Percentiles rank a stretch among this genome's conserved stretches.
phyloP scores from a whole-genome alignment of 2,797 vertebrate species.

The Premnoplex brunnescens region DNA sequence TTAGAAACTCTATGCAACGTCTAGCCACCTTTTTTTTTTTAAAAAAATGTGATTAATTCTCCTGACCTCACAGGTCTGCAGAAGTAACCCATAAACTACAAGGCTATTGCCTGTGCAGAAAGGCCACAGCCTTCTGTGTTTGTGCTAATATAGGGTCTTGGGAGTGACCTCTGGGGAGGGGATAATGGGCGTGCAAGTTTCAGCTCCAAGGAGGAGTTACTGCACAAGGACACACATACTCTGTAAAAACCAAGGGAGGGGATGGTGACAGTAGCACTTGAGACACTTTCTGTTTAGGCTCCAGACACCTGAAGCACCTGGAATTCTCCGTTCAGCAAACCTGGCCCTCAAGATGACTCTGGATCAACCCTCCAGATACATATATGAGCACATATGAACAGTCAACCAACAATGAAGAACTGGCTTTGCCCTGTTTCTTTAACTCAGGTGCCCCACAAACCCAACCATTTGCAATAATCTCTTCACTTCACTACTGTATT shows the following conservation, averaged over 20 bases:
- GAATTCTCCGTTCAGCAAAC: not conserved
- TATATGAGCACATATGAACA: not conserved
- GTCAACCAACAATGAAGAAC: not conserved
- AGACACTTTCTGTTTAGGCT: not conserved
- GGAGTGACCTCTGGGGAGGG: not conserved
- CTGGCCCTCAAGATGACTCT: not conserved
- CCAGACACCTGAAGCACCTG: not conserved
- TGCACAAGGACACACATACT: not conserved
- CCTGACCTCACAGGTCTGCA: not conserved
- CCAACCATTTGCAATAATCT: not conserved
- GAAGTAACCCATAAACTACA: not conserved
- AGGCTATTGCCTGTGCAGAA: not conserved
- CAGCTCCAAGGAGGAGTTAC: not conserved
- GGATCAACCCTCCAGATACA: not conserved
- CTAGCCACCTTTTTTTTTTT: not conserved
- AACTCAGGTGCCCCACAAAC: not conserved
- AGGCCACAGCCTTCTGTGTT: not conserved
- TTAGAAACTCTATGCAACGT: not conserved
- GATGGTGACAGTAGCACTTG: not conserved
- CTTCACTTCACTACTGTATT: not conserved
- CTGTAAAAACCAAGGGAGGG: not conserved
- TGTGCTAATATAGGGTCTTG: not conserved
- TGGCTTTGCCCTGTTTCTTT: not conserved
- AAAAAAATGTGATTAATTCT: not conserved
- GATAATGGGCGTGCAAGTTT: not conserved